These are phyloP conservation scores for Melanerpes aurifrons DNA, from an alignment of 2,113 vertebrate species.

Conservation along the genomic window DNA sequence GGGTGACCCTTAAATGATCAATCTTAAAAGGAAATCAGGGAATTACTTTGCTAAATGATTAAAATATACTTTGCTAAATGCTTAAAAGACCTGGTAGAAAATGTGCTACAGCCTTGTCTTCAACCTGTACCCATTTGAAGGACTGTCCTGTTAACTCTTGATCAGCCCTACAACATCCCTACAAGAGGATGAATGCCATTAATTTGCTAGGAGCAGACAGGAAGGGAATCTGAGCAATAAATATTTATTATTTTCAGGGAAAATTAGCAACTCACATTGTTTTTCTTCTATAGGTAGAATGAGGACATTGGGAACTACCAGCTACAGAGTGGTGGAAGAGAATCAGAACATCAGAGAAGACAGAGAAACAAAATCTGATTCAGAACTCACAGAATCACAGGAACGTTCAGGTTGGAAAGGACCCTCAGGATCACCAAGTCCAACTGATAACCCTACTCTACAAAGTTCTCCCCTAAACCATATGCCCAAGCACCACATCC, in stretches of 20 bases:
- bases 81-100: not conserved
- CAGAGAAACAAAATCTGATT: not conserved
- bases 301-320: not conserved
- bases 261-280: not conserved
- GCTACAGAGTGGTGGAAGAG: rapidly evolving
- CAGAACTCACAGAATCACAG: not conserved
- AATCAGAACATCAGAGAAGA: not conserved
- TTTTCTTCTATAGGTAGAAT: not conserved
- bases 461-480: too few species aligned
- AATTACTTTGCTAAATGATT: not conserved
- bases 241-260: not conserved
- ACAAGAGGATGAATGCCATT: not conserved
- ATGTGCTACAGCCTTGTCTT: not conserved
- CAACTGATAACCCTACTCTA: too few species aligned
- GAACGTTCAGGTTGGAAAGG: too few species aligned
- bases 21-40: not conserved
- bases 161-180: not conserved
- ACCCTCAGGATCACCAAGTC: too few species aligned
- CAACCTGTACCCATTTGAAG: not conserved
- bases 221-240: not conserved
- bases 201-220: not conserved
- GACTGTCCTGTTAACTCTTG: not conserved
- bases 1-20: not conserved
- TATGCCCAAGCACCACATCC: too few species aligned
- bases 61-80: not conserved